Evolutionary conservation across 2,888 invertebrate genomes (phyloP).

Genomic region (Schrankia costaestrigalis): DNA sequence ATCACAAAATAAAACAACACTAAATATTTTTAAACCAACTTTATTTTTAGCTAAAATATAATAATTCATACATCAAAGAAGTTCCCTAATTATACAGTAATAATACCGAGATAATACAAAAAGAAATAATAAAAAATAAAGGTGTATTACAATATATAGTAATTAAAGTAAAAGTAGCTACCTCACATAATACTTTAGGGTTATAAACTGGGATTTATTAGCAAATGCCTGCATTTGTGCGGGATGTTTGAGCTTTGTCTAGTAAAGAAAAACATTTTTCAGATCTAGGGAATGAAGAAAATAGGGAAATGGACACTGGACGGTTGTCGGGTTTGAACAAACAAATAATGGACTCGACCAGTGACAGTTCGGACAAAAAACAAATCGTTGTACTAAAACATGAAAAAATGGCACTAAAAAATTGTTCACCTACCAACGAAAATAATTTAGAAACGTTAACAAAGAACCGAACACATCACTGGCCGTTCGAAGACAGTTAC

Average conservation of each 20-base stretch:
- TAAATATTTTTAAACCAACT: constrained; percentile 77
- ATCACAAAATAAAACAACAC: constrained; percentile 49
- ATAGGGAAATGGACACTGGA: constrained; percentile 59
- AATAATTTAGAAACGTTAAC: constrained; percentile 34
- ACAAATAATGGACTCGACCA: constrained; percentile 9
- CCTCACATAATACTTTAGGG: constrained; percentile 47
- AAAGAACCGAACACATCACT: constrained; percentile 15
- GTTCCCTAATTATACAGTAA: constrained; percentile 71
- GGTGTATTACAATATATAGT: constrained; percentile 35
- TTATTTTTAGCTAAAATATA: constrained; percentile 82
- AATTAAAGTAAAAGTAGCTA: constrained; percentile 47
- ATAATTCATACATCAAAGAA: constrained; percentile 81
- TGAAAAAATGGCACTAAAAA: constrained; percentile 41
- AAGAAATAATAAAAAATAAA: constrained; percentile 40
- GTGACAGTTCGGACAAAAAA: constrained; percentile 12
- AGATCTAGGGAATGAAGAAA: constrained; percentile 47
- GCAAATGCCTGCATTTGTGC: constrained; percentile 46
- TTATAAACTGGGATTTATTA: constrained; percentile 27
- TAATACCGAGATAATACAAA: constrained; percentile 68
- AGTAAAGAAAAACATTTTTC: constrained; percentile 28
- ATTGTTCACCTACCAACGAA: constrained; percentile 32
- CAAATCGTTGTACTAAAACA: constrained; percentile 29
- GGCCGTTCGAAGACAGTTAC: constrained; percentile 9
- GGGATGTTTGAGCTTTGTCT: constrained; percentile 35
- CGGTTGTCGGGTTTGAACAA: constrained; percentile 53